Conservation (phyloP, 2,888 invertebrate genomes). For the Andricus quercusramuli region DNA sequence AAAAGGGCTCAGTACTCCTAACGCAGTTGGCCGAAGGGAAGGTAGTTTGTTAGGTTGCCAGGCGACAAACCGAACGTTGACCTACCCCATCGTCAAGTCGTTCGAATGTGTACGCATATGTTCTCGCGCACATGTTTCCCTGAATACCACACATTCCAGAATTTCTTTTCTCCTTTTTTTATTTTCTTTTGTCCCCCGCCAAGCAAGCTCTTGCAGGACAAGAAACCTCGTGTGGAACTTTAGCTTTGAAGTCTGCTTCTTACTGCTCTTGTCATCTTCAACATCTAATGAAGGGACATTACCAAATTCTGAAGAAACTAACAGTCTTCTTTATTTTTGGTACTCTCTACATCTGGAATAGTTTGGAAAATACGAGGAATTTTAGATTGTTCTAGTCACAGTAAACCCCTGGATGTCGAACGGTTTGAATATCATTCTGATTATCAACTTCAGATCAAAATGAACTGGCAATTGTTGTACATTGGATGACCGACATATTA, state of each 20-base stretch:
- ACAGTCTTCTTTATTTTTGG: too few relatives aligned
- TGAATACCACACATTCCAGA: not conserved
- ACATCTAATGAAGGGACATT: not conserved
- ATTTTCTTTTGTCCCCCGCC: not conserved
- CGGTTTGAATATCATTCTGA: too few relatives aligned
- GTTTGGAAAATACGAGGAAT: too few relatives aligned
- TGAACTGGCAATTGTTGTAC: too few relatives aligned
- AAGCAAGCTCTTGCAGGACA: not conserved
- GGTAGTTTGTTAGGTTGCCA: slow-evolving; percentile 55
- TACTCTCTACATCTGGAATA: too few relatives aligned
- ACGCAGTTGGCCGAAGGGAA: slow-evolving; percentile 50
- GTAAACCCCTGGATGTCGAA: too few relatives aligned
- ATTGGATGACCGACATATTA: too few relatives aligned
- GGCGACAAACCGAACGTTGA: slow-evolving; percentile 52
- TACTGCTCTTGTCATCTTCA: not conserved
- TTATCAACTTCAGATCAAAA: too few relatives aligned
- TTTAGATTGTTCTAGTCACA: not conserved
- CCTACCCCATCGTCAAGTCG: slow-evolving; percentile 58
- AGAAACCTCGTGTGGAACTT: not conserved
- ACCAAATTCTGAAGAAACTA: not conserved
- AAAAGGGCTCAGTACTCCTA: slow-evolving; percentile 52
- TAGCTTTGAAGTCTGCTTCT: not conserved
- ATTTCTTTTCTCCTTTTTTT: not conserved
- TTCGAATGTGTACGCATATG: slow-evolving; percentile 26
- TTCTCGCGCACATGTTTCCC: slow-evolving; percentile 27